Conservation (phyloP, 2,888 invertebrate genomes). For the Eueremaeus valkanovi region DNA sequence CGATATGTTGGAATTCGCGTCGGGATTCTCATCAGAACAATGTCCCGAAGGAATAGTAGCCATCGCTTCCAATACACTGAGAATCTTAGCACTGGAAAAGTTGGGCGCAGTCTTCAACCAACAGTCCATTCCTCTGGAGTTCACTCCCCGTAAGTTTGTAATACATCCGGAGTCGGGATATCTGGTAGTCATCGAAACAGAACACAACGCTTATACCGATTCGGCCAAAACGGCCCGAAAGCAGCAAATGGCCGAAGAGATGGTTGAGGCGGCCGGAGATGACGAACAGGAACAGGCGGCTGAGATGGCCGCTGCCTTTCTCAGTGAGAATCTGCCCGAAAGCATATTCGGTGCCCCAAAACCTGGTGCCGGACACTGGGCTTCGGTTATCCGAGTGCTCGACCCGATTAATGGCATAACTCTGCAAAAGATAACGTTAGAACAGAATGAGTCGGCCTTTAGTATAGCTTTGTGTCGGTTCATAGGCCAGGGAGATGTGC, state of each 20-base stretch:
- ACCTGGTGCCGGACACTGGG: slow-evolving; percentile 92
- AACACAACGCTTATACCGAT: slow-evolving; percentile 97
- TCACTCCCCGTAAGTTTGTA: slow-evolving; percentile 90
- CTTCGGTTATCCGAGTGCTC: slow-evolving; percentile 78
- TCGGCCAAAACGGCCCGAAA: slow-evolving; percentile 88
- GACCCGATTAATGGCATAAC: slow-evolving; percentile 78
- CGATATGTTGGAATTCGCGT: slow-evolving; percentile 93
- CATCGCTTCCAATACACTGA: slow-evolving; percentile 91
- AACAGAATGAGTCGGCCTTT: slow-evolving; percentile 92
- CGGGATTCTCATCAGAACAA: slow-evolving; percentile 90
- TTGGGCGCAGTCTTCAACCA: slow-evolving; percentile 98
- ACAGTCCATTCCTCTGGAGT: slow-evolving; percentile 73
- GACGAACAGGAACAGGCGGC: slow-evolving; percentile 92
- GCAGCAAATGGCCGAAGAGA: slow-evolving; percentile 96
- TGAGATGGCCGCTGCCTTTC: slow-evolving; percentile 95
- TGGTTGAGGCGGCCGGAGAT: slow-evolving; percentile 93
- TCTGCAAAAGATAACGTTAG: slow-evolving; percentile 70
- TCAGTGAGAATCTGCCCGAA: slow-evolving; percentile 91
- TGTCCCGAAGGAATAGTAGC: slow-evolving; percentile 99
- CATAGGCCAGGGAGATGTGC: slow-evolving; percentile 61
- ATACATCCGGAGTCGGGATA: slow-evolving; percentile 87
- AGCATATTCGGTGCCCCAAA: slow-evolving; percentile 91
- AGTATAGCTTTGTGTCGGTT: slow-evolving; percentile 73
- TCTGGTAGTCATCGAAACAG: slow-evolving; percentile 88
- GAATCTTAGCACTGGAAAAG: slow-evolving; percentile 94